A percentile compares a stretch with the other conserved stretches of the same genome.
Evolutionary conservation across 2,113 vertebrate genomes (phyloP).

Genomic region (Sinocyclocheilus rhinocerous): DNA sequence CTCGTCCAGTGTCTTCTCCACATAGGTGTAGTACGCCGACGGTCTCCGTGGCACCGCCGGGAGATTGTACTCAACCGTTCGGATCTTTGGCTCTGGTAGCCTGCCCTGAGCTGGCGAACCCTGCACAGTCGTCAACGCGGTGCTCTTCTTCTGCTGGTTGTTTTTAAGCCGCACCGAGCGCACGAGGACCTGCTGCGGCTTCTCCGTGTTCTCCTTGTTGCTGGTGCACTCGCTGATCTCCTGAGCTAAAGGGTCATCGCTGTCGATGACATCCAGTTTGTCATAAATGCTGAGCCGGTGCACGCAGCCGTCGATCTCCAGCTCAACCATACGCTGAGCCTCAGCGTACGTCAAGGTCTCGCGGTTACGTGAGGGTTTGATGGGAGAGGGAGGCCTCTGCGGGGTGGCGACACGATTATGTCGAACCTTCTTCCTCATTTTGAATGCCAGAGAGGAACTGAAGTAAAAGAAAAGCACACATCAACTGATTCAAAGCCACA

Average conservation of each 20-base stretch:
- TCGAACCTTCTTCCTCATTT: slow-evolving; percentile 95
- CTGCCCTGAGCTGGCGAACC: slow-evolving; percentile 70
- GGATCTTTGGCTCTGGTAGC: slow-evolving; percentile 86
- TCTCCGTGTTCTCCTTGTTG: slow-evolving; percentile 97
- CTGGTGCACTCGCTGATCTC: slow-evolving; percentile 98
- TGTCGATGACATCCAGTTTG: slow-evolving; percentile 89
- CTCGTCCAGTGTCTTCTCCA: slow-evolving; percentile 80
- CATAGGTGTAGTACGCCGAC: slow-evolving; percentile 84
- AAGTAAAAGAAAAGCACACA: not conserved
- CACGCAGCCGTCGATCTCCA: slow-evolving; percentile 94
- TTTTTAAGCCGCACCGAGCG: slow-evolving; percentile 90
- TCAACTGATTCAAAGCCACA: not conserved
- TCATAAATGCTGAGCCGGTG: slow-evolving; percentile 96
- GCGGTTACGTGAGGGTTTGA: slow-evolving; percentile 92
- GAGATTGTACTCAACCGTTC: slow-evolving; percentile 91
- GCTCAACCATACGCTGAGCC: slow-evolving; percentile 97
- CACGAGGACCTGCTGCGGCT: slow-evolving; percentile 83
- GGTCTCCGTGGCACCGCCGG: slow-evolving; percentile 88
- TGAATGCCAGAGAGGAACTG: slow-evolving; percentile 39
- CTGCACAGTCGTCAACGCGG: slow-evolving; percentile 75
- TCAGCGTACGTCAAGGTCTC: slow-evolving; percentile 97
- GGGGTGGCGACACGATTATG: slow-evolving; percentile 82
- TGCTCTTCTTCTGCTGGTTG: slow-evolving; percentile 88
- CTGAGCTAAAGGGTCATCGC: slow-evolving; percentile 94
- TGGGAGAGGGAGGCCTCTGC: slow-evolving; percentile 89